Conservation (phyloP, 2,888 invertebrate species). For the Mythimna lalbum region DNA sequence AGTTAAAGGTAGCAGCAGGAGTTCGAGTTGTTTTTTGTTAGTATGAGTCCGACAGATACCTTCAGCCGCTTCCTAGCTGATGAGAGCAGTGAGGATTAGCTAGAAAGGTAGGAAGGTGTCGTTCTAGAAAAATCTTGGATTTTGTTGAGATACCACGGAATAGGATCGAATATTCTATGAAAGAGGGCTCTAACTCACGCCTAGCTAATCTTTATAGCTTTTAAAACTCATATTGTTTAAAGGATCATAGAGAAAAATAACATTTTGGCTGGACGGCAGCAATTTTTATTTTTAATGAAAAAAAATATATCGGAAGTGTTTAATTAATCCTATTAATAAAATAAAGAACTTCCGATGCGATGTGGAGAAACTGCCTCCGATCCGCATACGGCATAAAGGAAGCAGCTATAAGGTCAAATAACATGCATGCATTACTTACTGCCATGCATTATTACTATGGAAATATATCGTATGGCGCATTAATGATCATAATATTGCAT, state of each 20-base stretch:
- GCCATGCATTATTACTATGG: slow-evolving; percentile 17
- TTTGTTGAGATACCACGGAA: neutral
- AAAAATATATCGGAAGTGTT: slow-evolving; percentile 8
- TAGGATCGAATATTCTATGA: neutral
- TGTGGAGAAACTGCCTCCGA: slow-evolving; percentile 21
- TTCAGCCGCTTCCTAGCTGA: too few species aligned
- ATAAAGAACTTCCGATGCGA: slow-evolving; percentile 8
- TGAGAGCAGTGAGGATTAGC: too few species aligned
- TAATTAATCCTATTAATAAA: neutral
- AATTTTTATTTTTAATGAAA: too few species aligned
- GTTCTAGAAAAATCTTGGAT: neutral
- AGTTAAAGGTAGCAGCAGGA: too few species aligned
- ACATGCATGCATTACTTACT: slow-evolving; percentile 5
- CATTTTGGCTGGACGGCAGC: too few species aligned
- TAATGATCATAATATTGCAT: slow-evolving; percentile 7
- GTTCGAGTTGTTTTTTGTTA: too few species aligned
- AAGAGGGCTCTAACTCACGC: too few species aligned
- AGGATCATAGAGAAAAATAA: neutral
- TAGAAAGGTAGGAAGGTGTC: neutral
- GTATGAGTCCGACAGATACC: too few species aligned
- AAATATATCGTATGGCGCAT: slow-evolving; percentile 18
- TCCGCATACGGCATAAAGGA: slow-evolving; percentile 36
- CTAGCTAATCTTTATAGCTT: too few species aligned
- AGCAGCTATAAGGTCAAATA: slow-evolving; percentile 39
- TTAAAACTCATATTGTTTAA: too few species aligned